Conservation (phyloP, 2,113 vertebrate genomes). For the Nipponia nippon region DNA sequence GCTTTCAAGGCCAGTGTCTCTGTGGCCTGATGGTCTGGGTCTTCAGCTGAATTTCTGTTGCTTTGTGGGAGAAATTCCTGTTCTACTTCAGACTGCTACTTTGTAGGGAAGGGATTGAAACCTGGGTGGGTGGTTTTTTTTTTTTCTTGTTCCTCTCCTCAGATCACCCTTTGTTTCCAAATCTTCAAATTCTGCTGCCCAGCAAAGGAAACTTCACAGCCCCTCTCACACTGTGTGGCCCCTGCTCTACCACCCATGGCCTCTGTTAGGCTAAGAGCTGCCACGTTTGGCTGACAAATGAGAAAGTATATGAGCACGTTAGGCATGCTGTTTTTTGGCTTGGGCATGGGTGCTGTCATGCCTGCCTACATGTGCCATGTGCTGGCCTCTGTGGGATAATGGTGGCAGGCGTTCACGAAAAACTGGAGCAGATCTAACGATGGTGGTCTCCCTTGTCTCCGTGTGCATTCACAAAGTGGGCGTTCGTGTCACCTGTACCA, state of each 20-base stretch:
- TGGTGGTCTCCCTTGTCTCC: neutral
- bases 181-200: neutral
- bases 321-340: too few species aligned
- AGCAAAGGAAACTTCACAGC: neutral
- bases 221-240: neutral
- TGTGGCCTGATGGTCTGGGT: neutral
- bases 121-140: neutral
- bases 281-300: neutral
- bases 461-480: neutral
- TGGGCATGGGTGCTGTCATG: neutral
- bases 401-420: neutral
- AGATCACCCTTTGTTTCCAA: neutral
- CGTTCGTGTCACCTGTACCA: rapidly evolving
- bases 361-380: rapidly evolving
- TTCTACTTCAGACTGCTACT: neutral
- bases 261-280: neutral
- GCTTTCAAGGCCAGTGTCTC: neutral
- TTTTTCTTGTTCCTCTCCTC: neutral
- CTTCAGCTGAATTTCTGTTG: neutral
- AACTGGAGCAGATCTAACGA: neutral
- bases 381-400: neutral
- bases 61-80: neutral
- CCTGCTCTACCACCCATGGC: neutral
- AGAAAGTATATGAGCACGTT: rapidly evolving
- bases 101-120: neutral